Conservation (phyloP, 1,140 invertebrate genomes). For the Ceratosolen fusciceps region DNA sequence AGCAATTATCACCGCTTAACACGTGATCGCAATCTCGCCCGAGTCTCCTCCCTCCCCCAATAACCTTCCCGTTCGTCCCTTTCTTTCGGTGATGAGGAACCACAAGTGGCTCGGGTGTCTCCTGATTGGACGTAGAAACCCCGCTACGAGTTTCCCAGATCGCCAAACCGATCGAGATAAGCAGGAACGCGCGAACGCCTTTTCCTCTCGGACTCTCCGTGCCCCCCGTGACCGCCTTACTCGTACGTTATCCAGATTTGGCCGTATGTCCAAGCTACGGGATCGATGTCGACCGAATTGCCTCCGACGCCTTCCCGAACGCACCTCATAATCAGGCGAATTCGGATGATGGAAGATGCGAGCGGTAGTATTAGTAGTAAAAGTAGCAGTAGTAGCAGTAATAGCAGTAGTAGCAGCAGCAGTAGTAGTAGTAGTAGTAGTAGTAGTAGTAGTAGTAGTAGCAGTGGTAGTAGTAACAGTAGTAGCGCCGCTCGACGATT, state of each 20-base stretch:
- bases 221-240: constrained; percentile 37
- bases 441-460: no score
- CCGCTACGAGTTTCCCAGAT: constrained; percentile 55
- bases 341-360: no score
- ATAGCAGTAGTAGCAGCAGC: no score
- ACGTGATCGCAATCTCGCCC: not conserved
- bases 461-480: no score
- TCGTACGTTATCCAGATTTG: not conserved
- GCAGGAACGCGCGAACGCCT: not conserved
- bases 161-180: constrained; percentile 56
- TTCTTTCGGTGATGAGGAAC: not conserved
- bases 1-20: constrained; percentile 21
- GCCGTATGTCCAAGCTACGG: constrained; percentile 22
- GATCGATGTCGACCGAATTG: constrained; percentile 4
- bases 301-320: no score
- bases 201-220: no score
- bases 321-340: no score
- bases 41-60: no score
- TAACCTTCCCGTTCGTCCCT: not conserved
- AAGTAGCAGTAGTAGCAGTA: no score
- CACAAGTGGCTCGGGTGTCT: constrained; percentile 7
- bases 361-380: no score
- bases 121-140: constrained; percentile 4
- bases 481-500: no score
- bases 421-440: no score